These are phyloP conservation scores for Thera britannica DNA, from an alignment of 2,888 invertebrate species.

Conservation along the genomic window DNA sequence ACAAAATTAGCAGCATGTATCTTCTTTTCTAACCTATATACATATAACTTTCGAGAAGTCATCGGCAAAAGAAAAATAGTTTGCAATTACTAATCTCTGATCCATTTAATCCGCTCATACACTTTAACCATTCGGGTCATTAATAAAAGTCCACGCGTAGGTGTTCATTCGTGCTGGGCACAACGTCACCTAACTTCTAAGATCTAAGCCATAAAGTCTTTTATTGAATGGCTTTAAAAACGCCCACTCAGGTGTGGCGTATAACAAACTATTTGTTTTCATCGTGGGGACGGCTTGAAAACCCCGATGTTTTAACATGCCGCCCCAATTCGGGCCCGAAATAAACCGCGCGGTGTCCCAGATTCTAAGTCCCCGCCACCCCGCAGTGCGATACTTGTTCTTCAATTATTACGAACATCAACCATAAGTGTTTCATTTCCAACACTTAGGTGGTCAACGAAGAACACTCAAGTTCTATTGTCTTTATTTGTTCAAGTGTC, in stretches of 20 bases:
- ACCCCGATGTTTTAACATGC: constrained; percentile 76
- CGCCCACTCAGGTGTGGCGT: constrained; percentile 66
- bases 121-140: constrained; percentile 47
- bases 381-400: constrained; percentile 49
- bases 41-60: not conserved
- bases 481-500: constrained; percentile 12
- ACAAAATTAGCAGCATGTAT: too few relatives aligned
- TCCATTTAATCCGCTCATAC: constrained; percentile 36
- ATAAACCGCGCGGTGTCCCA: constrained; percentile 74
- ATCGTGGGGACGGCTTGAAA: constrained; percentile 63
- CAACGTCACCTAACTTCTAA: constrained; percentile 46
- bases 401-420: constrained; percentile 52
- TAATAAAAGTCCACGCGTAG: constrained; percentile 52
- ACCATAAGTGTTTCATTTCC: constrained; percentile 35
- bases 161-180: constrained; percentile 36
- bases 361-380: constrained; percentile 61
- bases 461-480: constrained; percentile 19
- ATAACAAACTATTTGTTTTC: constrained; percentile 69
- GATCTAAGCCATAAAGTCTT: constrained; percentile 46
- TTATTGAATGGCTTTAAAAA: constrained; percentile 47
- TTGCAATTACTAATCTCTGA: constrained; percentile 26
- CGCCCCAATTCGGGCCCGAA: constrained; percentile 78
- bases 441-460: constrained; percentile 25
- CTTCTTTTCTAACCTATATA: not conserved
- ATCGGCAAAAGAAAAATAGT: not conserved